Percentiles rank a stretch among this genome's conserved stretches.
Conservation (phyloP, 2,888 invertebrate genomes). For the Microplitis deprimator region DNA sequence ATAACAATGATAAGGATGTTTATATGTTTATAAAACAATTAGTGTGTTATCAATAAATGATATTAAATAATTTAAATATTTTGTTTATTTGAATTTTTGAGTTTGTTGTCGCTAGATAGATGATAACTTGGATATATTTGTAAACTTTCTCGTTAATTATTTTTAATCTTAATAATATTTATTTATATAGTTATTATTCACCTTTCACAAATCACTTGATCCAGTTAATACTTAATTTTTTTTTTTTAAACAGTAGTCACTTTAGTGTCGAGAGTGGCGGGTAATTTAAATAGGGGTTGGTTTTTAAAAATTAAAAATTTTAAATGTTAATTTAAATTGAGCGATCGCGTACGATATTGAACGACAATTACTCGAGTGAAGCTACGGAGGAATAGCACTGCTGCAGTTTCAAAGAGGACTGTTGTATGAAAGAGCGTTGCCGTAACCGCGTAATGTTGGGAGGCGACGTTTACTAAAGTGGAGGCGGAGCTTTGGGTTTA, state of each 20-base stretch:
- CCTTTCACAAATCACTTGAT: not conserved
- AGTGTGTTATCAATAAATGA: slow-evolving; percentile 12
- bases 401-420: slow-evolving; percentile 58
- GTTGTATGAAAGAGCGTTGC: slow-evolving; percentile 43
- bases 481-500: slow-evolving; percentile 48
- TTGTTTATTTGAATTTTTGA: not conserved
- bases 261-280: not conserved
- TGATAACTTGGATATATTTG: not conserved
- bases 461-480: slow-evolving; percentile 41
- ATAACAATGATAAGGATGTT: slow-evolving; percentile 19
- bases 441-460: slow-evolving; percentile 47
- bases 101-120: not conserved
- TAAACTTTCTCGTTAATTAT: not conserved
- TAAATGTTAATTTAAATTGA: too few relatives aligned
- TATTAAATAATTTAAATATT: slow-evolving; percentile 1
- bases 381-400: slow-evolving; percentile 55
- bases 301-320: too few relatives aligned
- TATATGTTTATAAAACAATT: slow-evolving; percentile 23
- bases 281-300: not conserved
- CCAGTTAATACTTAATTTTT: not conserved
- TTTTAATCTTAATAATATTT: not conserved
- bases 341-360: not conserved
- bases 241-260: too few relatives aligned
- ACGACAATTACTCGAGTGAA: not conserved
- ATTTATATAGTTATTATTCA: not conserved